Base-by-base conservation (phyloP, 2,797 vertebrate genomes). In the Gastrophryne carolinensis region DNA sequence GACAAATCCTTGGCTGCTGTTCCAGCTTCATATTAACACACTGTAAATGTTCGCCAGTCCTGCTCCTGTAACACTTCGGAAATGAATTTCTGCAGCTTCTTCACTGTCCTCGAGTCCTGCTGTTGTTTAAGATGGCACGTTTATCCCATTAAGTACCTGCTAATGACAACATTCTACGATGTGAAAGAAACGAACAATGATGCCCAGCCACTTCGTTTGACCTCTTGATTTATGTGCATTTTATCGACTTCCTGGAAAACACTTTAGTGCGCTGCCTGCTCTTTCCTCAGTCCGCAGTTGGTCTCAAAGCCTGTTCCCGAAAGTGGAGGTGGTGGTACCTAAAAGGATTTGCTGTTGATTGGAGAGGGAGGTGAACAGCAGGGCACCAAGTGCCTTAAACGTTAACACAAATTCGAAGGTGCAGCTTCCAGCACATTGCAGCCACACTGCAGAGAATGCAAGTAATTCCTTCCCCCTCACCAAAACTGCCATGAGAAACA, bases 281-380 rank as follows among this genome's bases (percentile, higher is more conserved):
- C 60, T 49, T 66, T 71, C 67, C 29, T 49, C 58, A 64, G 60
- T 27, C 74, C 27, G 75, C 68, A 41, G 67, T 71, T 58, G 68
- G 75, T 72, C 75, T 65, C 17, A 37, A 35, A 65, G 70, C 71
- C 67, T 71, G 67, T 24, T 72, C 67, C 63, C 65, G 67, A 65
- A 72, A 72, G 66, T 71, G 75, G 47, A 65, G 68, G 60, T 13
- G 23, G 52, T 65, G 37, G 67, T 72, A 78, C 75, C 68, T 71
- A 78, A 78, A 78, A 78, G 75, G 75, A 72, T 78, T 78, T 78
- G 52, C 60, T 56, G 72, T 78, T 72, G 75, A 78, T 78, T n/a
- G 37, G 60, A 49, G 58, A 78, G 67, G 58, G 52, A 72, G 67
- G 52, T 50, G 71, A 64, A 39, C 75, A 77, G 75, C 67, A 8